A percentile compares a stretch with the other conserved stretches of the same genome.
phyloP scores from a whole-genome alignment of 2,113 vertebrate genomes.

The Dasyornis broadbenti region DNA sequence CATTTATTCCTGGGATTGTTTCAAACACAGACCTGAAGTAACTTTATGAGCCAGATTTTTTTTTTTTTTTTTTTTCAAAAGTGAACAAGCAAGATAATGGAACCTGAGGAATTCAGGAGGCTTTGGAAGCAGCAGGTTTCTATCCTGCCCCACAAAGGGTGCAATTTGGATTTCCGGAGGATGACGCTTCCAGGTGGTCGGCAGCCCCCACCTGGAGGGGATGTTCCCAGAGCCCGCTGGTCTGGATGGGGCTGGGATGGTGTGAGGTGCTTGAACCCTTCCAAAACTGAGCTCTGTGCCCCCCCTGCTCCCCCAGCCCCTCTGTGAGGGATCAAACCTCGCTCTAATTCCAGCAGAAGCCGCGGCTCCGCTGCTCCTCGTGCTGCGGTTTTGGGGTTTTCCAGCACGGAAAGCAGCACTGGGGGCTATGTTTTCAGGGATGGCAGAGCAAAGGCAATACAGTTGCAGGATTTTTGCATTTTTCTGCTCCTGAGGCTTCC shows the following conservation, averaged over 20 bases:
- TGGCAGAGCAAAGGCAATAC: not conserved
- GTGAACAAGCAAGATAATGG: not conserved
- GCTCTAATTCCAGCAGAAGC: not conserved
- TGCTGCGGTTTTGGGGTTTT: slow-evolving; percentile 54
- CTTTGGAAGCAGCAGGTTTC: not conserved
- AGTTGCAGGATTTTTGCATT: not conserved
- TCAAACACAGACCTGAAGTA: not conserved
- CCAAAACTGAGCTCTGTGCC: not conserved
- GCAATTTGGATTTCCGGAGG: not conserved
- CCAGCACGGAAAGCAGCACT: not conserved
- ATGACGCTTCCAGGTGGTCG: not conserved
- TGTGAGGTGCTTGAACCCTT: not conserved
- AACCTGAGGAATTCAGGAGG: not conserved
- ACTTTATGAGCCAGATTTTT: not conserved
- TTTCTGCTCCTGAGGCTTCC: not conserved
- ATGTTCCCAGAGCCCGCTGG: accelerated
- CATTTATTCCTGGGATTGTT: not conserved
- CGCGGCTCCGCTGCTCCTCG: not conserved
- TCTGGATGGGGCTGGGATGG: not conserved
- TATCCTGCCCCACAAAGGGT: accelerated
- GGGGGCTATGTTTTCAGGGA: slow-evolving; percentile 19
- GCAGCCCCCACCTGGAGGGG: not conserved
- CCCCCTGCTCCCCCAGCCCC: not conserved
- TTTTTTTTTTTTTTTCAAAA: not conserved
- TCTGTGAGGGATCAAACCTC: not conserved